These are phyloP conservation scores for Pangasius mekongensis DNA, from an alignment of 2,797 vertebrate species.

Conservation along the genomic window DNA sequence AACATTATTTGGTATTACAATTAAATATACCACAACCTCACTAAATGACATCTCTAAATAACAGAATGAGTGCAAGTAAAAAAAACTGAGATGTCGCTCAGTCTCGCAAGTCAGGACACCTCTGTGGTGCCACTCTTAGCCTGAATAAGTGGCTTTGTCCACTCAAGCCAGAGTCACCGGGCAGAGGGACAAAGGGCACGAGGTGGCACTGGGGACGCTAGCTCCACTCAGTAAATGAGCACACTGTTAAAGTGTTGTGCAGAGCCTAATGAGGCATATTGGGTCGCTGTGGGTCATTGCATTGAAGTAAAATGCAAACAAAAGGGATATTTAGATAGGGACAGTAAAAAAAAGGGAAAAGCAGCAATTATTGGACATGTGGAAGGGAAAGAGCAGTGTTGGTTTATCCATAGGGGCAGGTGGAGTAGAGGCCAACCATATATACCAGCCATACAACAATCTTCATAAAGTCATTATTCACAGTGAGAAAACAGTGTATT, in stretches of 20 bases:
- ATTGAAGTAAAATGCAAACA: slow-evolving; percentile 36
- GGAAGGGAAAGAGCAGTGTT: background rate
- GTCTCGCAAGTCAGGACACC: slow-evolving; percentile 7
- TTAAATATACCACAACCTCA: background rate
- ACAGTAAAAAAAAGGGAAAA: background rate
- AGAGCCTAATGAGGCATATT: slow-evolving; percentile 18
- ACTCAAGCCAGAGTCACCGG: slow-evolving; percentile 31
- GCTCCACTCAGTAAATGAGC: slow-evolving; percentile 51
- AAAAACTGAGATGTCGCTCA: slow-evolving; percentile 25
- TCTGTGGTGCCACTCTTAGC: slow-evolving; percentile 24
- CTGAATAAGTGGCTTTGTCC: slow-evolving; percentile 57
- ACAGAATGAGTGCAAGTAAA: background rate
- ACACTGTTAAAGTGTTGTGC: slow-evolving; percentile 50
- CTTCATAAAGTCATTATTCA: background rate
- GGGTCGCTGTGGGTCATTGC: slow-evolving; percentile 16
- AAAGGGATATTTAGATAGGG: slow-evolving; percentile 31
- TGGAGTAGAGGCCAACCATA: background rate
- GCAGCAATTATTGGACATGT: background rate
- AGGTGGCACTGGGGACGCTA: slow-evolving; percentile 40
- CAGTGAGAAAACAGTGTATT: no score
- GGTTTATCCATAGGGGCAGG: background rate
- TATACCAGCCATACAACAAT: background rate
- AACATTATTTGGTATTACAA: background rate
- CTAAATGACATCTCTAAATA: background rate
- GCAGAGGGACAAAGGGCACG: slow-evolving; percentile 36